These are phyloP conservation scores for Strigops habroptila DNA, from an alignment of 2,113 vertebrate species.

Conservation along the genomic window DNA sequence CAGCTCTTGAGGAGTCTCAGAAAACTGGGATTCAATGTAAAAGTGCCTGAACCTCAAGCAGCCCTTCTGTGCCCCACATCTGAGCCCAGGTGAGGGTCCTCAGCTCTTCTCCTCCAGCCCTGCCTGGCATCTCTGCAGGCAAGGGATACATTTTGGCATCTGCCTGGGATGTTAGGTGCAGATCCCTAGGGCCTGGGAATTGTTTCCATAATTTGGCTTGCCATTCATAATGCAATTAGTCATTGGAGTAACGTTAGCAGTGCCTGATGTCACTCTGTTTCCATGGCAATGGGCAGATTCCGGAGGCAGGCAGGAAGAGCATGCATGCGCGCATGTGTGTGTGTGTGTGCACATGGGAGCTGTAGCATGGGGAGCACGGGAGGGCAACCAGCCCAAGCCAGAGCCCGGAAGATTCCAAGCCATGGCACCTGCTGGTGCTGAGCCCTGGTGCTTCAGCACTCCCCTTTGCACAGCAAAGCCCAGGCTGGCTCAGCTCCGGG, in stretches of 20 bases:
- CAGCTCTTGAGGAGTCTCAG: background rate
- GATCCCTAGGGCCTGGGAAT: background rate
- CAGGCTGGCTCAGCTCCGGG: background rate
- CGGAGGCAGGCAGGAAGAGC: background rate
- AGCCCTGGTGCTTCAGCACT: background rate
- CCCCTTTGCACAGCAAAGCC: background rate
- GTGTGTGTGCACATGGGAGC: background rate
- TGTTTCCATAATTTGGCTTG: background rate
- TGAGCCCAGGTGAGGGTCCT: background rate
- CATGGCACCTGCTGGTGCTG: background rate
- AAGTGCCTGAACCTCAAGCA: background rate
- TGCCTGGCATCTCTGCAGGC: background rate
- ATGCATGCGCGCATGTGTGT: no score
- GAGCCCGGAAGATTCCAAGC: background rate
- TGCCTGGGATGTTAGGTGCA: background rate
- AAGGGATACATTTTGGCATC: background rate
- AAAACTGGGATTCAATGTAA: background rate
- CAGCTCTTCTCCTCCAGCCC: background rate
- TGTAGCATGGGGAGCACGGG: background rate
- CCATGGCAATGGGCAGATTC: slow-evolving; percentile 40
- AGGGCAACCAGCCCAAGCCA: background rate
- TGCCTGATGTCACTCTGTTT: slow-evolving; percentile 3
- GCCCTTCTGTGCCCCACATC: background rate
- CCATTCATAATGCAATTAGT: background rate
- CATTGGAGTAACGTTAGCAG: background rate